Base-by-base conservation (phyloP, 1,140 invertebrate species). In the Tetramorium parvispinum region DNA sequence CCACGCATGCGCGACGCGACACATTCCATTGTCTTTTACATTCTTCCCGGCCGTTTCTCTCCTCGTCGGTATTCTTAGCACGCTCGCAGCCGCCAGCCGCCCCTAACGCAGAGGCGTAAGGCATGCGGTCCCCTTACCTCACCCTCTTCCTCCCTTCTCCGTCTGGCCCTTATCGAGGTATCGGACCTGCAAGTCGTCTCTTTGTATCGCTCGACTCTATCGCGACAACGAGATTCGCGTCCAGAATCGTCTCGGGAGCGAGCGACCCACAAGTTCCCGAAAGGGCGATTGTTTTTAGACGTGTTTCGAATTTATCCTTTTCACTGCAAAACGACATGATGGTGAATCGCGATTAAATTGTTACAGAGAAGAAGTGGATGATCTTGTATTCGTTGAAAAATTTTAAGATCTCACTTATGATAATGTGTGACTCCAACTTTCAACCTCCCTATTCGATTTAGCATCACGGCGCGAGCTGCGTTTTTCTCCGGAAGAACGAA, bases 11-110 rank as follows among this genome's bases (percentile, higher is more conserved):
- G 94, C 93, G 90, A 94, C 93, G 92, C 93, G 91, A 94, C 91
- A 93, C 92, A 94, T 94, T 94, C 93, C 92, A 94, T 93, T 93
- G 92, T 94, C 91, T 94, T 93, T 93, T 93, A 93, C 93, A 93
- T 94, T 94, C 92, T 92, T 93, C 78, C 78, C 85, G 87, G 75
- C 73, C 88, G 79, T 91, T 89, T 91, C 87, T 92, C 89, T 90
- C 83, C 75, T 89, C 86, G 57, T 92, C 76, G 91, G 85, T 91
- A 93, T 92, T 93, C 92, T 92, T 93, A 91, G 91, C 88, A 90
- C 82, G 90, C 79, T 90, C 70, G 32, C 63, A 79, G 71, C 85
- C 78, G 86, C 85, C 85, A 86, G 85, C 83, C 88, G 87, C 87
- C 89, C 87, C 82, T 89, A 81, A 85, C 71, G 46, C 63, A 85